Conservation (phyloP, 2,113 vertebrate genomes). For the Theristicus caerulescens region DNA sequence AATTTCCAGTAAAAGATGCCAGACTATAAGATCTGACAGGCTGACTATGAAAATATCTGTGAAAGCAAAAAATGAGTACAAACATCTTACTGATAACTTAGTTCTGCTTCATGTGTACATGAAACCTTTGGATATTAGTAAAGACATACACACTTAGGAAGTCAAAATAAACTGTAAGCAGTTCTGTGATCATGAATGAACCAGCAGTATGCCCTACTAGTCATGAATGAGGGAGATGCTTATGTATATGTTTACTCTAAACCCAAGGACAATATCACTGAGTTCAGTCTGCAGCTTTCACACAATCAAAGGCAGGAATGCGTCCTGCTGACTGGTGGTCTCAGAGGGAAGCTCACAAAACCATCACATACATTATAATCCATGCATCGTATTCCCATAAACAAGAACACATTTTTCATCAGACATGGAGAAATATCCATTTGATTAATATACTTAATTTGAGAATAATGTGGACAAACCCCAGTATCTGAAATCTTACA, state of each 20-base stretch:
- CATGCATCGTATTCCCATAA: fast-evolving
- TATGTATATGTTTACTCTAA: background rate
- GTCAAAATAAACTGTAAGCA: background rate
- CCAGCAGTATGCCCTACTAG: background rate
- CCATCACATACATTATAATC: background rate
- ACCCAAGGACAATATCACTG: background rate
- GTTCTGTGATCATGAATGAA: background rate
- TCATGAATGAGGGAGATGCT: background rate
- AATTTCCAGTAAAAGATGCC: background rate
- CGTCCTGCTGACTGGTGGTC: background rate
- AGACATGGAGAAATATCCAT: background rate
- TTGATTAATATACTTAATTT: background rate
- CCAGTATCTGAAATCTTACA: background rate
- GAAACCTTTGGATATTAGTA: background rate
- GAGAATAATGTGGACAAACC: background rate
- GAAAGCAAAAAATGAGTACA: background rate
- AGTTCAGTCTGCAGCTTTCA: background rate
- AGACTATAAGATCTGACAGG: background rate
- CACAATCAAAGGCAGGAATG: background rate
- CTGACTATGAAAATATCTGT: background rate
- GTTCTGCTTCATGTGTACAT: background rate
- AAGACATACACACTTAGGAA: background rate
- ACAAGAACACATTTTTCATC: background rate
- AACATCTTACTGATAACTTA: background rate
- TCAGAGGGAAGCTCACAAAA: background rate